Percentiles rank a stretch among this genome's conserved stretches.
Conservation (phyloP, 1,140 invertebrate genomes). For the Aphelenchoides fujianensis region DNA sequence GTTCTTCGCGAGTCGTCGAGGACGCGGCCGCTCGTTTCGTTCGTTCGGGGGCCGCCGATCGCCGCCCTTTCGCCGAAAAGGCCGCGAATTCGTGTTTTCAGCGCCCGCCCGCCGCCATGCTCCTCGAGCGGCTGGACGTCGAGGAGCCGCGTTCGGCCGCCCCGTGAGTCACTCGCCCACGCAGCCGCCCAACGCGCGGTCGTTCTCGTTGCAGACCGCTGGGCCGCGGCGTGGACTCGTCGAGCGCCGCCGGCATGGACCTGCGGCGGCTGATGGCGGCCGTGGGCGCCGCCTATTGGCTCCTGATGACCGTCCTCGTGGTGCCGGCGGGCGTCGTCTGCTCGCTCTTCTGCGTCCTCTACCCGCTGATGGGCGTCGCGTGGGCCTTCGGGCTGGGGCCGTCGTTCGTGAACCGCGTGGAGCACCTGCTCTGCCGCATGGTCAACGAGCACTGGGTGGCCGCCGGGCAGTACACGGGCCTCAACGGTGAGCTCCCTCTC, state of each 20-base stretch:
- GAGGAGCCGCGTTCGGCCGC: too few relatives aligned
- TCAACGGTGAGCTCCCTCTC: too few relatives aligned
- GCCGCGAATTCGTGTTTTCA: too few relatives aligned
- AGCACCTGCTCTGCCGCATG: constrained; percentile 51
- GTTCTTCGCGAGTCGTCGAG: too few relatives aligned
- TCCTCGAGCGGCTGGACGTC: too few relatives aligned
- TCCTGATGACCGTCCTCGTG: constrained; percentile 55
- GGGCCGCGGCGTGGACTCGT: neutral
- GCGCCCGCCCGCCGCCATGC: neutral
- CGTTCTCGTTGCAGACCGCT: neutral
- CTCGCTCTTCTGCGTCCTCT: constrained; percentile 36
- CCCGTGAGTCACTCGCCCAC: neutral
- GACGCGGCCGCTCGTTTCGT: too few relatives aligned
- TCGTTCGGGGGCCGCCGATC: too few relatives aligned
- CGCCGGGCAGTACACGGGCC: constrained; percentile 46
- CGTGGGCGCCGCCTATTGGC: constrained; percentile 52
- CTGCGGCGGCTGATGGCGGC: constrained; percentile 40
- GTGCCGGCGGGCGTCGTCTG: constrained; percentile 53
- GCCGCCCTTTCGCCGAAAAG: too few relatives aligned
- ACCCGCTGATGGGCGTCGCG: constrained; percentile 46
- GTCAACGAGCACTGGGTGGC: constrained; percentile 58
- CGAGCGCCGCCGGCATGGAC: constrained; percentile 27
- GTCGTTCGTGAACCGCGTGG: constrained; percentile 47
- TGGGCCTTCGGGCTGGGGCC: constrained; percentile 27
- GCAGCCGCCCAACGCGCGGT: neutral